Conservation (phyloP, 2,797 vertebrate genomes). For the Sebastes vulpes region DNA sequence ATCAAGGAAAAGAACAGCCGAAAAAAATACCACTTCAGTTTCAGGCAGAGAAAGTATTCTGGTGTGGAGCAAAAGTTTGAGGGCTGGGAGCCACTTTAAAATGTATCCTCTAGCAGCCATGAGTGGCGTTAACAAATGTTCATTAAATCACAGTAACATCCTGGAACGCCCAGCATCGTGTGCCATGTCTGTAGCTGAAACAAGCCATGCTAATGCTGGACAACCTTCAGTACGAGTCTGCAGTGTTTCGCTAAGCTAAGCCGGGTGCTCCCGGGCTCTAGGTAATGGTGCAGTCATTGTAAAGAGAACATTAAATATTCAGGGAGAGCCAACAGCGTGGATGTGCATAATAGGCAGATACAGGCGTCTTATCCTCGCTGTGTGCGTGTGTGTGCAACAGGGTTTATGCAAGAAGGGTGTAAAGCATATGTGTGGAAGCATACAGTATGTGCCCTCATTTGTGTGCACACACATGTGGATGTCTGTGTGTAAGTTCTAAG, state of each 20-base stretch:
- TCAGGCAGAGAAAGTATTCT: conserved; percentile 13
- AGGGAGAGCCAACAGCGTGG: conserved; percentile 76
- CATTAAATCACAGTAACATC: conserved; percentile 36
- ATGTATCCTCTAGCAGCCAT: background rate
- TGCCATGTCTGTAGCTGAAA: conserved; percentile 19
- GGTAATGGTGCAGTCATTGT: conserved; percentile 82
- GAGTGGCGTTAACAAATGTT: conserved; percentile 31
- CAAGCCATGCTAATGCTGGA: conserved; percentile 36
- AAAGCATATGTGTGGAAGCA: conserved; percentile 30
- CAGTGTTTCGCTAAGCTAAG: conserved; percentile 68
- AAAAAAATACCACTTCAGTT: background rate
- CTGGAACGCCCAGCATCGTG: conserved; percentile 9
- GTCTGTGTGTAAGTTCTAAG: conserved; percentile 32
- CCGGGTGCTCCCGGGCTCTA: conserved; percentile 62
- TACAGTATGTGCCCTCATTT: conserved; percentile 54
- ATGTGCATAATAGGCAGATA: conserved; percentile 83
- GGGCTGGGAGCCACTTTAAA: conserved; percentile 11
- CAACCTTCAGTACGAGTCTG: conserved; percentile 60
- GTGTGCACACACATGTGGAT: conserved; percentile 30
- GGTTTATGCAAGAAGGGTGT: conserved; percentile 57
- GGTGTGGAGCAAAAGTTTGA: conserved; percentile 31
- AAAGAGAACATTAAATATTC: conserved; percentile 85
- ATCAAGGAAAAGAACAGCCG: background rate
- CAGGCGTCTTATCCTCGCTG: conserved; percentile 61
- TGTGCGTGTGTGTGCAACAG: conserved; percentile 25